phyloP scores from a whole-genome alignment of 92 coral and sea anemone genomes.

The Phenganax subtilis region DNA sequence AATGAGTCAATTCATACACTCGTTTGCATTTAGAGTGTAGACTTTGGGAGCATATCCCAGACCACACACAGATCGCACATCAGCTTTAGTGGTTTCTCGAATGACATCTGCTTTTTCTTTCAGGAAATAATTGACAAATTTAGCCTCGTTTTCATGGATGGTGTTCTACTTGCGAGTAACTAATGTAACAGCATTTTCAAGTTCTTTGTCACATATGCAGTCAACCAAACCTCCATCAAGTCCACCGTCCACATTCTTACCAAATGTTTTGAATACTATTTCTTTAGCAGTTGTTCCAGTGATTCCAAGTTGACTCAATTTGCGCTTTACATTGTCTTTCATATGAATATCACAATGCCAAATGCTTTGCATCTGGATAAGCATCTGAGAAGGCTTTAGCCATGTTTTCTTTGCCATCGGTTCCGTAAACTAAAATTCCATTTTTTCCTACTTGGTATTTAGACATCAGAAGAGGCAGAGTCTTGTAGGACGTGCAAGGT shows the following conservation, averaged over 20 bases:
- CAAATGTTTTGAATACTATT: conserved; percentile 44
- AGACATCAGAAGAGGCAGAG: conserved; percentile 14
- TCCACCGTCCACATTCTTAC: conserved; percentile 17
- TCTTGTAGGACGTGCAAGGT: conserved; percentile 7
- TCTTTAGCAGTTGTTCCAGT: conserved; percentile 20
- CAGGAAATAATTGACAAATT: conserved; percentile 36
- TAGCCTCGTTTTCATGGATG: conserved; percentile 40
- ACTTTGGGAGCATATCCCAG: conserved; percentile 55
- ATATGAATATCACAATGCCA: too few species aligned
- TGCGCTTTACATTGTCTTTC: background rate
- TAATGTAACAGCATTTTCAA: conserved; percentile 31
- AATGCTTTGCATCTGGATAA: too few species aligned
- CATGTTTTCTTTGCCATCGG: too few species aligned
- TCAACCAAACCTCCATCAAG: conserved; percentile 37
- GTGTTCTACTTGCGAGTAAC: conserved; percentile 26
- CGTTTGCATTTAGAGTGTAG: conserved; percentile 45
- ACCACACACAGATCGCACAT: conserved; percentile 55
- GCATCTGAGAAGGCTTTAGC: too few species aligned
- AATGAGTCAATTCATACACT: conserved; percentile 17
- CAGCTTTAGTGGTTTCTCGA: conserved; percentile 44
- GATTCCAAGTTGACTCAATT: conserved; percentile 30
- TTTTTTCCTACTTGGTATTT: conserved; percentile 30
- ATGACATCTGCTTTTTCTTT: conserved; percentile 40
- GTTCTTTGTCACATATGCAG: conserved; percentile 32
- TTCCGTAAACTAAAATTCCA: conserved; percentile 29